phyloP scores from a whole-genome alignment of 53 echinoderm and acorn worm genomes.

The Holothuria leucospilota region DNA sequence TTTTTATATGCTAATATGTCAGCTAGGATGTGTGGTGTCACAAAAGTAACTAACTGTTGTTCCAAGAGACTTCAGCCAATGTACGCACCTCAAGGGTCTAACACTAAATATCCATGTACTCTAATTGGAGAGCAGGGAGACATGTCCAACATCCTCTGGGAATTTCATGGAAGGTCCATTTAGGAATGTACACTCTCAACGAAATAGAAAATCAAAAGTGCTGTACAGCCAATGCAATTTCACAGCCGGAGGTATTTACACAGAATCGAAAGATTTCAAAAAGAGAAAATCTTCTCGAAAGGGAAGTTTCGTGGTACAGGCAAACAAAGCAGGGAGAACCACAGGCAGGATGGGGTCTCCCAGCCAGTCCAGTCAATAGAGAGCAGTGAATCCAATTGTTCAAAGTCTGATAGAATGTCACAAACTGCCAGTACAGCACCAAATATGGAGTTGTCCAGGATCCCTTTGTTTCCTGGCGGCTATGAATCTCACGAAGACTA shows the following conservation, averaged over 20 bases:
- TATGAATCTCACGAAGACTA: constrained; percentile 98
- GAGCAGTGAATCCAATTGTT: constrained; percentile 10
- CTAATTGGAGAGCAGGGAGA: constrained; percentile 89
- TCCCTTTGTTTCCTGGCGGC: constrained; percentile 92
- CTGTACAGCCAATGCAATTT: constrained; percentile 60
- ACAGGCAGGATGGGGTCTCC: background rate
- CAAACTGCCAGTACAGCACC: background rate
- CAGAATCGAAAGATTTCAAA: constrained; percentile 80
- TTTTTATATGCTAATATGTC: constrained; percentile 77
- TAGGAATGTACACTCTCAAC: constrained; percentile 82
- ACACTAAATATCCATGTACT: constrained; percentile 95
- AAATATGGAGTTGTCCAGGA: constrained; percentile 56
- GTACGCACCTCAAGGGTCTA: constrained; percentile 89
- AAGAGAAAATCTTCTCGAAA: background rate
- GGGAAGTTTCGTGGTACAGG: background rate
- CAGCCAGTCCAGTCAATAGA: constrained; percentile 42
- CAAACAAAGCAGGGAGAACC: background rate
- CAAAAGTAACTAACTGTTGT: constrained; percentile 85
- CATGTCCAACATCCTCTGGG: constrained; percentile 86
- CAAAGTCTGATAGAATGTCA: background rate
- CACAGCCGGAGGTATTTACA: constrained; percentile 85
- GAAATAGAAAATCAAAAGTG: constrained; percentile 69
- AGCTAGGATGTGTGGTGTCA: constrained; percentile 71
- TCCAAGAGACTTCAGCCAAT: constrained; percentile 87
- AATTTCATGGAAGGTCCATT: constrained; percentile 87